These are phyloP conservation scores for Panagrolaimus sp. DNA, from an alignment of 1,140 invertebrate genomes.

Conservation along the genomic window DNA sequence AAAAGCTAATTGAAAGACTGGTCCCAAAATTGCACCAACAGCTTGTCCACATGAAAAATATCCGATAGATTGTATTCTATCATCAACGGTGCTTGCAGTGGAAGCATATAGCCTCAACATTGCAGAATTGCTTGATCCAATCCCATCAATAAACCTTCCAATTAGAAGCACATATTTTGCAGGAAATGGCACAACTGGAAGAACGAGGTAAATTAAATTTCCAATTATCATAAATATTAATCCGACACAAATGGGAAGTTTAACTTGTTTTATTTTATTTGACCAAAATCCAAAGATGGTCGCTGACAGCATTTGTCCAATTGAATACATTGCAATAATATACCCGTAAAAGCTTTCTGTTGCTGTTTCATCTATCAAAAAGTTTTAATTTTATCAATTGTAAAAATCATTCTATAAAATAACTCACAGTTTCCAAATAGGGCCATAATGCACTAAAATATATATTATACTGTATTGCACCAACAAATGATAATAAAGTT, in stretches of 20 bases:
- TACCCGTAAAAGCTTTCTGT: conserved; percentile 5
- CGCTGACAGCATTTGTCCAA: conserved; percentile 1
- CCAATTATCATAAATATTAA: conserved; percentile 19
- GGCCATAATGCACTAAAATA: conserved; percentile 54
- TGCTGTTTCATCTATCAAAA: neutral
- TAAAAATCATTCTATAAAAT: neutral
- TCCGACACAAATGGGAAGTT: neutral
- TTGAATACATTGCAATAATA: neutral
- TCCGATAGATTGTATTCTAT: neutral
- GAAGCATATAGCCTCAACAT: conserved; percentile 1
- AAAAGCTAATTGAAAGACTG: conserved; percentile 1
- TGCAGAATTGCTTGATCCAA: neutral
- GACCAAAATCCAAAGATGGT: conserved; percentile 17
- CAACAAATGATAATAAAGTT: conserved; percentile 31
- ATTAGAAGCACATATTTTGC: neutral
- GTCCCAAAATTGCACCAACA: neutral
- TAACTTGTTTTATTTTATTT: conserved; percentile 13
- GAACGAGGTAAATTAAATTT: conserved; percentile 9
- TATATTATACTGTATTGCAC: conserved; percentile 30
- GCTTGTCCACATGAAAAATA: neutral
- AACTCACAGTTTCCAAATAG: conserved; percentile 59
- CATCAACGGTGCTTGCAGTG: neutral
- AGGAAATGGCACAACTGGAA: neutral
- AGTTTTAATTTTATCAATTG: too few relatives aligned
- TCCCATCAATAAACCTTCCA: neutral